Evolutionary conservation across 2,113 vertebrate species (phyloP).

Genomic region (Antechinus flavipes): DNA sequence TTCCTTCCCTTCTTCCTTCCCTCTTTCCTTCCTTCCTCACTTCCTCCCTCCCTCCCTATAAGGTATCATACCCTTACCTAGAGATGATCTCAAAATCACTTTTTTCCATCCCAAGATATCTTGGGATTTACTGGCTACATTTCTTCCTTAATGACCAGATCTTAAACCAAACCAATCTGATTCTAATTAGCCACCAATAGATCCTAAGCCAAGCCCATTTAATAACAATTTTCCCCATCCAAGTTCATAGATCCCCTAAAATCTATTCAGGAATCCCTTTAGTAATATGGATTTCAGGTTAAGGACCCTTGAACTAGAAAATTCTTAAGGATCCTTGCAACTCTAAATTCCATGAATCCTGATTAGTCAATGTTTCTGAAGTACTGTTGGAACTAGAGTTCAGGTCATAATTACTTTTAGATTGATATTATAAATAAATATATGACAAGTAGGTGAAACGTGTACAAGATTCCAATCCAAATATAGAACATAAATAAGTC

Average conservation of each 20-base stretch:
- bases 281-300: background rate
- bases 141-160: no score
- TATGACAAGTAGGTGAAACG: background rate
- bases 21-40: no score
- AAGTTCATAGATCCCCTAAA: background rate
- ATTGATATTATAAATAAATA: conserved; percentile 23
- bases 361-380: conserved; percentile 29
- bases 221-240: background rate
- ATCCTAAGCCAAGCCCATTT: no score
- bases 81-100: no score
- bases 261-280: background rate
- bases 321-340: background rate
- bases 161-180: no score
- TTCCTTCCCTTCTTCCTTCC: no score
- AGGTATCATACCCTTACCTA: no score
- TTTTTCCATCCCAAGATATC: no score
- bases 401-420: conserved; percentile 29
- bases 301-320: background rate
- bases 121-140: no score
- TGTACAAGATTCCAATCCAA: conserved; percentile 11
- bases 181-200: no score
- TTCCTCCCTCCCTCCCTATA: no score
- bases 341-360: background rate
- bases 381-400: conserved; percentile 20
- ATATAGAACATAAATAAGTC: background rate